Base-by-base conservation (phyloP, 2,113 vertebrate genomes). In the Protomyctophum bolini region DNA sequence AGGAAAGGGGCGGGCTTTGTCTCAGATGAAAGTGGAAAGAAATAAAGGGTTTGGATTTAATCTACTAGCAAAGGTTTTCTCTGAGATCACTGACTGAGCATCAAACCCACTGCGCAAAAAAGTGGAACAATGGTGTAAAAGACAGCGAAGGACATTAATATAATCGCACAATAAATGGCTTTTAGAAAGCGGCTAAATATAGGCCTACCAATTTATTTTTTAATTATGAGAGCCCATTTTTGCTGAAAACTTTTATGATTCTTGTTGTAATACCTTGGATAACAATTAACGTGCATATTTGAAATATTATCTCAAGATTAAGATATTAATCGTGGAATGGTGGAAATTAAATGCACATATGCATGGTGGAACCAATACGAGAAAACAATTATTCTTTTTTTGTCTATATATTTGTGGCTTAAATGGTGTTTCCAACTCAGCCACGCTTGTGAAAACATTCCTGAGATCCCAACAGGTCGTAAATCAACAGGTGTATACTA, bases 31-130 rank as follows among this genome's bases (percentile, higher is more conserved):
- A 98, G 96, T 95, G 91, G 93, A 89, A 84, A 90, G 90, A 94
- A 96, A 97, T 95, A 97, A 98, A 97, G 94, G 94, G 94, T 92
- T 95, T 67, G 93, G 93, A 94, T 97, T 98, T 96, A 98, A 96
- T 95, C 95, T 92, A 95, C 94, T 92, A 92, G 91, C 90, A 93
- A 95, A 92, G 92, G 91, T 93, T 92, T 94, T 92, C 86, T 82
- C 89, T 91, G 91, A 91, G 87, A 91, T 91, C 91, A 68, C 62
- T 79, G 47, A 88, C 74, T 83, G 77, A 67, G 69, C 79, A 75
- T 88, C 85, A 83, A 54, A 91, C 93, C 92, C 91, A 92, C 92
- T 91, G 92, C 92, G 91, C 88, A 93, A 91, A 6, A 88, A 93
- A 94, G 93, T 89, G 92, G 88, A 93, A 92, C 92, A 82, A 87